Base-by-base conservation (phyloP, 2,888 invertebrate species). In the Calameuta pallipes region DNA sequence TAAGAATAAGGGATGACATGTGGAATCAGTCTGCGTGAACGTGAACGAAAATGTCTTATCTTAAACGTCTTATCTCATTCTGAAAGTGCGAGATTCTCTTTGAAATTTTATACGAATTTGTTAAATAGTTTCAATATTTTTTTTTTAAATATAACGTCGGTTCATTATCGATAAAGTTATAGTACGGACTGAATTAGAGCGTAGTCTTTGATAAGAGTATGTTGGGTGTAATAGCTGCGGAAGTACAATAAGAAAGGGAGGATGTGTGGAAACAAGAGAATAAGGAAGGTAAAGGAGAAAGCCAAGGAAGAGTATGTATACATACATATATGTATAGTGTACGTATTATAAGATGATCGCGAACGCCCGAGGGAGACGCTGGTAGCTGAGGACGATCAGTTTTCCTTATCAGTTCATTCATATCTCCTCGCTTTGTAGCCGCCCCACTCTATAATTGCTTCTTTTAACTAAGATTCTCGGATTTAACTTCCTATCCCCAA, bases 381-480 rank as follows among this genome's bases (percentile, higher is more conserved):
- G 56, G 23, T 56, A 56, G 56, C 56, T 23, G 9, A 80, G 79
- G 76, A 80, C 80, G 84, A 90, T 89, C 88, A 88, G 85, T 89
- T 89, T 87, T 83, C 84, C 87, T 89, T 90, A 88, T 89, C 88
- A 83, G 84, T 78, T 80, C 82, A 81, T 84, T 85, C 87, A 85
- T 86, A 89, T 88, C 87, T 88, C 80, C 79, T 81, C 78, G 80
- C 85, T 87, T 85, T 84, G 56, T 56, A 71, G 31, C 71, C 71
- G 71, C 75, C 73, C 81, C 83, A 81, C 83, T 87, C 89, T 88
- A 87, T 89, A 90, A 90, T 90, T 90, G 89, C 88, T 89, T 90
- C 87, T 89, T 90, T 90, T 89, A 90, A 88, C 89, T 89, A 89
- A 90, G 89, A 90, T 89, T 90, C 86, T 84, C 78, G 86, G 88